These are phyloP conservation scores for Corella eumyota DNA, from an alignment of 23 tunicate genomes.

Conservation along the genomic window DNA sequence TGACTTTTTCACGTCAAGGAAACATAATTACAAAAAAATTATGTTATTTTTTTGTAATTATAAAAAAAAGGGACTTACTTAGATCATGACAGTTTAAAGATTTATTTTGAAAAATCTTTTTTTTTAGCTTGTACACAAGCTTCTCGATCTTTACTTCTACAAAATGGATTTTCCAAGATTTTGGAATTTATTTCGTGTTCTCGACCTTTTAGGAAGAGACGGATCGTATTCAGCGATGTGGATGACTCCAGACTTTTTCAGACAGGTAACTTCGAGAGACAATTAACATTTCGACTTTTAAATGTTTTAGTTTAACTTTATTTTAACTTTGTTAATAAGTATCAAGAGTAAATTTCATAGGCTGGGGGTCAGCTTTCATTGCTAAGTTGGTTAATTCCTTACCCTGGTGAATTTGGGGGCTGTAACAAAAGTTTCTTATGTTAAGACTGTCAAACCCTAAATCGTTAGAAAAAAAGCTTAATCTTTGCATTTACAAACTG, in stretches of 20 bases:
- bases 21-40: too few species aligned
- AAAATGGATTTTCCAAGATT: constrained; percentile 17
- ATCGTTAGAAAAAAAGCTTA: too few species aligned
- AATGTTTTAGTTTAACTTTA: too few species aligned
- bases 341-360: too few species aligned
- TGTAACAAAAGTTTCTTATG: too few species aligned
- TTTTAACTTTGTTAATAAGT: too few species aligned
- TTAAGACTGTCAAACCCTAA: too few species aligned
- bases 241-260: constrained; percentile 50
- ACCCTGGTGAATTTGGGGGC: too few species aligned
- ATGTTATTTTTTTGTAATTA: not conserved
- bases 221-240: constrained; percentile 20
- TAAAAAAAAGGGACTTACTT: too few species aligned
- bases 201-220: constrained; percentile 19
- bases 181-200: constrained; percentile 15
- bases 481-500: not conserved
- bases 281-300: not conserved
- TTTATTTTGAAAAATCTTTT: not conserved
- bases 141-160: constrained; percentile 25
- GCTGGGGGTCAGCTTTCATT: not conserved
- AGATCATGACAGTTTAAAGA: not conserved
- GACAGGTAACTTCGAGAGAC: constrained; percentile 16
- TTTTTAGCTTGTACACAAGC: constrained; percentile 7
- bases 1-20: too few species aligned
- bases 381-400: too few species aligned